Evolutionary conservation across 2,888 invertebrate genomes (phyloP), one percentile per base, ranked within the genome.

Genomic region (Hololepta plana): DNA sequence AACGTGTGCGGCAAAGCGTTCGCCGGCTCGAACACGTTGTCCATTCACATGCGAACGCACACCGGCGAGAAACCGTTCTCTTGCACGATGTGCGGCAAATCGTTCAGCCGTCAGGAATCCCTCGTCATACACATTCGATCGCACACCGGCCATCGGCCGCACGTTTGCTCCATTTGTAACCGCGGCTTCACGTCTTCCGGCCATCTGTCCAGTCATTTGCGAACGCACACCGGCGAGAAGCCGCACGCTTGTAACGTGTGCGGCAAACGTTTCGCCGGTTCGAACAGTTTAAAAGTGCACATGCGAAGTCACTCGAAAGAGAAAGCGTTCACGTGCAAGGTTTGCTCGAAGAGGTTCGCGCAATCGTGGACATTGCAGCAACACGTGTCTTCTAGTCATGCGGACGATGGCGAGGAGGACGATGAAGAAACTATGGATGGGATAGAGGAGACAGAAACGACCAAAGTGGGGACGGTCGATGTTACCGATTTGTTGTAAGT

Each of bases 1-100:
- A 42, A 46, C 20, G 51, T 49, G 4, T 57, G 57, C 30, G 55
- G 55, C 4, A 56, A 55, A 40, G 51, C 55, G 3, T 57, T 57
- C 35, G 54, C 56, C 2, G 53, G 55, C 15, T 54, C 53, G 1
- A 55, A 53, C 29, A 55, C 56, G 3, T 38, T 56, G 4, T 48
- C 50, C 3, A 51, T 55, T 23, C 56, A 56, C 36, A 51, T 51
- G 28, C 41, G 53, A 11, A 53, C 47, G 10, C 55, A 55, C 32
- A 54, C 54, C 3, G 57, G 56, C 2, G 55, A 55, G 35, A 53
- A 50, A 35, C 57, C 57, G 0, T 56, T 52, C 32, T 35, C 39
- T 7, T 57, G 57, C 29, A 44, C 41, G 23, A 29, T 44, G 10
- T 55, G 55, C 33, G 48, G 46, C 4, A 55, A 55, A 38, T 42